phyloP scores from a whole-genome alignment of 2,888 invertebrate species.

The Ommatoiulus sabulosus region DNA sequence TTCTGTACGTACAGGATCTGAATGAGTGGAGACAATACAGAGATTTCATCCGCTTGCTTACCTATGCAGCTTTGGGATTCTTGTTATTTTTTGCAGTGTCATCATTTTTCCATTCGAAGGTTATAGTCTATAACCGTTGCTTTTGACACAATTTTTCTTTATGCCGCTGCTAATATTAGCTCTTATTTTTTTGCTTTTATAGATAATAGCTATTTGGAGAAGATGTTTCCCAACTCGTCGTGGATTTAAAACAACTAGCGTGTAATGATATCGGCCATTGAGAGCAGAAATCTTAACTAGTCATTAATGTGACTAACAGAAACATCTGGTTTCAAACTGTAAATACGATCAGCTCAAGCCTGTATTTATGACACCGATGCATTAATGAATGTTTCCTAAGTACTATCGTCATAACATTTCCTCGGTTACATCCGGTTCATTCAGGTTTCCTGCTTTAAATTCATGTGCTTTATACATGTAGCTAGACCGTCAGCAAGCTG shows the following conservation, averaged over 20 bases:
- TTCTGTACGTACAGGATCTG: slow-evolving; percentile 73
- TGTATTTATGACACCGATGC: too few species aligned
- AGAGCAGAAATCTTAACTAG: too few species aligned
- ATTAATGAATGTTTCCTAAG: too few species aligned
- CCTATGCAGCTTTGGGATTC: slow-evolving; percentile 62
- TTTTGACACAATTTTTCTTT: neutral
- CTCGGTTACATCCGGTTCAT: too few species aligned
- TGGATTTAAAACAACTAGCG: neutral
- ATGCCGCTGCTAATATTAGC: neutral
- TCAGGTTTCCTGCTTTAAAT: too few species aligned
- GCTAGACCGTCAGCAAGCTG: too few species aligned
- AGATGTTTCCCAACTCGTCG: neutral
- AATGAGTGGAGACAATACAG: slow-evolving; percentile 71
- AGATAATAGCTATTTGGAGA: neutral
- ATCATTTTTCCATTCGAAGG: slow-evolving; percentile 63
- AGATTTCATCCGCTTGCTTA: slow-evolving; percentile 61
- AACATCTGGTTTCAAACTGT: too few species aligned
- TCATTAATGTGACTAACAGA: too few species aligned
- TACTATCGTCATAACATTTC: too few species aligned
- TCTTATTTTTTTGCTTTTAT: neutral
- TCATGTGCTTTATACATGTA: too few species aligned
- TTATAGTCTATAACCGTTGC: slow-evolving; percentile 57
- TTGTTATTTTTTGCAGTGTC: slow-evolving; percentile 63
- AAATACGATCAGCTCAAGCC: too few species aligned
- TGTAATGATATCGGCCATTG: neutral